phyloP scores from a whole-genome alignment of 2,113 vertebrate species.

The Muntiacus muntjak region DNA sequence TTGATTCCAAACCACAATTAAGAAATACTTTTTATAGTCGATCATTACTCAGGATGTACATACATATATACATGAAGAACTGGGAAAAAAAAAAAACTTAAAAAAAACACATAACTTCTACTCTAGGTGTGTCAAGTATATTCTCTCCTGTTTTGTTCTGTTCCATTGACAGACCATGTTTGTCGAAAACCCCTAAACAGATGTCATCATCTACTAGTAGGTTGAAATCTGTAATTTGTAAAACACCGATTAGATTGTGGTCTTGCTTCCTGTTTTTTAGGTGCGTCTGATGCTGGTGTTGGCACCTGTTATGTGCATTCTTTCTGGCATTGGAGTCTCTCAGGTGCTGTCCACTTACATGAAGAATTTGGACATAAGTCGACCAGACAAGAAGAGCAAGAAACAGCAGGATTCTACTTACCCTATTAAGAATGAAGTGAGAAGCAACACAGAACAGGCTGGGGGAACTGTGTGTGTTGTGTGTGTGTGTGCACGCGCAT shows the following conservation, averaged over 20 bases:
- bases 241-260: neutral
- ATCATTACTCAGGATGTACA: neutral
- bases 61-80: neutral
- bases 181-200: neutral
- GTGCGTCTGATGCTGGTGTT: constrained; percentile 98
- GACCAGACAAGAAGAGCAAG: constrained; percentile 95
- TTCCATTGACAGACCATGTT: neutral
- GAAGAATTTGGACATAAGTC: constrained; percentile 98
- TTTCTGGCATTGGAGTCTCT: constrained; percentile 96
- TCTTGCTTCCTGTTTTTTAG: constrained; percentile 73
- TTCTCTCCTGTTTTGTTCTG: neutral
- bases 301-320: constrained; percentile 98
- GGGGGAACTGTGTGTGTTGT: neutral
- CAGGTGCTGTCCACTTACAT: constrained; percentile 98
- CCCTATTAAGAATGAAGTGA: constrained; percentile 97
- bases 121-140: neutral
- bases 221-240: neutral
- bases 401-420: constrained; percentile 98
- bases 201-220: neutral
- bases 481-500: fast-evolving
- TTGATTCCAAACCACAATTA: neutral
- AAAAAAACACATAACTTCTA: neutral
- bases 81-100: neutral
- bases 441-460: neutral
- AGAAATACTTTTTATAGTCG: neutral